Evolutionary conservation across 1,140 invertebrate genomes (phyloP), one percentile per base, ranked within the genome.

Genomic region (Drosophila baimaii): DNA sequence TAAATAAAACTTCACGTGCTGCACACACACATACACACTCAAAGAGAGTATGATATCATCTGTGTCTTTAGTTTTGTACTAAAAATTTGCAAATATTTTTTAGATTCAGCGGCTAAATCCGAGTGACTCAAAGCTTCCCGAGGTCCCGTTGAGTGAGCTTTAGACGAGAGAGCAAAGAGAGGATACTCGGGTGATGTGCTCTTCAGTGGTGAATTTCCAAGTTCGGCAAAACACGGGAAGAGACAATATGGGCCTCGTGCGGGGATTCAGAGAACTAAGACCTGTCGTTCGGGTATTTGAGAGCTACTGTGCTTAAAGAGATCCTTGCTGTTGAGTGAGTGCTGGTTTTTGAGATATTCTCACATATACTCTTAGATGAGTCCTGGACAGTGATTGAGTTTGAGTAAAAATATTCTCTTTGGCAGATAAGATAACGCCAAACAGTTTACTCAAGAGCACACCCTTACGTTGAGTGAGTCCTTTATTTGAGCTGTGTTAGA

Each of bases 1-100:
- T 85, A 81, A 82, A 86, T 85, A 86, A 79, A 86, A 85, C 75
- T 78, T 72, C 70, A 81, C 81, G 81, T 83, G 76, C 69, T 55
- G 57, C 31, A 49, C 56, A n/a, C 44, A 19, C 17, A 19, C 8
- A 41, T 9, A 73, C 51, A 66, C 59, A 59, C 43, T 43, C 55
- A 49, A 27, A 49, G 12, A 35, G 19, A 59, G 23, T 63, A 58
- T 57, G 49, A 47, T 33, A 61, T 49, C 72, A 66, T 80, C 72
- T 81, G 79, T 49, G 75, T 63, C 56, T 62, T 72, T 61, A 64
- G 79, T 73, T 66, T 31, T 86, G 82, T 86, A 64, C 82, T 85
- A 86, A 85, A 85, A 81, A 71, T 78, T 76, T 61, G 75, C 65
- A 81, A 86, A 81, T n/a, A 51, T 33, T 33, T 41, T 59, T 25